Base-by-base conservation (phyloP, 1,140 invertebrate species). In the Schlechtendalia chinensis region DNA sequence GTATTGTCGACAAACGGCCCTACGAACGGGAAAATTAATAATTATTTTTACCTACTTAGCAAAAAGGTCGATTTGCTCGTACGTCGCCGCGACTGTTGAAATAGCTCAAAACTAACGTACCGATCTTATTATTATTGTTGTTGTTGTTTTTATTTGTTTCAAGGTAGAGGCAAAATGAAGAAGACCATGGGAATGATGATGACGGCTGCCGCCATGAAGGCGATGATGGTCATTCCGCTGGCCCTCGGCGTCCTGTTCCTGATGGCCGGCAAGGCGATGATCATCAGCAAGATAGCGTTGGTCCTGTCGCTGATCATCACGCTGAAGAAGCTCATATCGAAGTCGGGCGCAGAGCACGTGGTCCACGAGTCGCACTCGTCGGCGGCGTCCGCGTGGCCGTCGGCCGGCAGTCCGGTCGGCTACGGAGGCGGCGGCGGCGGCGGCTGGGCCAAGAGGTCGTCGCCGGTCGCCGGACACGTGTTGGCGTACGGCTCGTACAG, bases 251-350 rank as follows among this genome's bases (percentile, higher is more conserved):
- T 88, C 58, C 90, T 94, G 22, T 91, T 92, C 63, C 86, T 91
- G 19, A 87, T 93, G 81, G 91, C 92, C 24, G 91, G 90, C n/a
- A 92, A 92, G 84, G 91, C 93, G 22, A 84, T 94, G 27, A 88
- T 93, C 32, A 89, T 92, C 47, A 90, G 89, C 71, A 93, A 92
- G 86, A 90, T 94, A 83, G 93, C 93, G 17, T 84, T 94, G 2
- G 87, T 93, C 2, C 86, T 94, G n/a, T 91, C 91, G 29, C 90
- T 91, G 17, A 91, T 93, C 79, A 89, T 94, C 69, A 92, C 91
- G 0, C 86, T 94, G 47, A 94, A 93, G 86, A 93, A 93, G 84
- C 85, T 93, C n/a, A 87, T 92, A 50, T 85, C 85, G 85, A 83
- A 82, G 17, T 83, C 83, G 22, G 45, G 82, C 19, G 53, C 81